A percentile compares a stretch with the other conserved stretches of the same genome.
phyloP scores from a whole-genome alignment of 2,113 vertebrate genomes.

The Dipodomys merriami region DNA sequence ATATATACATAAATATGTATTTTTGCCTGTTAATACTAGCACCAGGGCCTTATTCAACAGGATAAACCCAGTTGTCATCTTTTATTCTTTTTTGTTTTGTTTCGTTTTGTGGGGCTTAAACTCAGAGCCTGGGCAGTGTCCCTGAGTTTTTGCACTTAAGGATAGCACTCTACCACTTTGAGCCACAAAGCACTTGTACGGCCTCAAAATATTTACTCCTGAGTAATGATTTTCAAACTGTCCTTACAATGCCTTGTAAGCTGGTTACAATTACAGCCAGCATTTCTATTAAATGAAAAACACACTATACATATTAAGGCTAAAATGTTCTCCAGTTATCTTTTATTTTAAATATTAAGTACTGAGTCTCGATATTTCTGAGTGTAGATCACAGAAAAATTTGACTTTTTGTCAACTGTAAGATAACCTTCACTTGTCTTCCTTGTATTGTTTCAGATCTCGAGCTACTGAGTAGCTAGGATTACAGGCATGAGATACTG shows the following conservation, averaged over 20 bases:
- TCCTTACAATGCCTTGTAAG: background rate
- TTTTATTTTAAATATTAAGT: constrained; percentile 44
- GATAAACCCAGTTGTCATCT: background rate
- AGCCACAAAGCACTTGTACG: no score
- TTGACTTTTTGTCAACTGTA: background rate
- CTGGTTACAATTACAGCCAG: background rate
- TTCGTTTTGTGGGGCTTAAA: no score
- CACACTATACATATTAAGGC: background rate
- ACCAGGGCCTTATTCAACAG: background rate
- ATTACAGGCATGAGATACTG: no score
- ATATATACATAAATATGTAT: background rate
- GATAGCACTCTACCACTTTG: no score
- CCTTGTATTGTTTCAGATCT: background rate
- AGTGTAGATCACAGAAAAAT: background rate
- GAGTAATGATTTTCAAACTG: constrained; percentile 16
- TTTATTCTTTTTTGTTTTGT: background rate
- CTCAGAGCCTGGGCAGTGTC: no score
- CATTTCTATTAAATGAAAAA: constrained; percentile 24
- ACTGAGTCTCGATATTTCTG: background rate
- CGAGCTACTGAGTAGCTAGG: no score
- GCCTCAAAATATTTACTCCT: background rate
- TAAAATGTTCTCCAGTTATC: background rate
- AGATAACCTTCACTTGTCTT: background rate
- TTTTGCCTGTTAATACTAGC: background rate
- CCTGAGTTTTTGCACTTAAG: no score